These are phyloP conservation scores for Eubucco bourcierii DNA, from an alignment of 2,113 vertebrate species.

Conservation along the genomic window DNA sequence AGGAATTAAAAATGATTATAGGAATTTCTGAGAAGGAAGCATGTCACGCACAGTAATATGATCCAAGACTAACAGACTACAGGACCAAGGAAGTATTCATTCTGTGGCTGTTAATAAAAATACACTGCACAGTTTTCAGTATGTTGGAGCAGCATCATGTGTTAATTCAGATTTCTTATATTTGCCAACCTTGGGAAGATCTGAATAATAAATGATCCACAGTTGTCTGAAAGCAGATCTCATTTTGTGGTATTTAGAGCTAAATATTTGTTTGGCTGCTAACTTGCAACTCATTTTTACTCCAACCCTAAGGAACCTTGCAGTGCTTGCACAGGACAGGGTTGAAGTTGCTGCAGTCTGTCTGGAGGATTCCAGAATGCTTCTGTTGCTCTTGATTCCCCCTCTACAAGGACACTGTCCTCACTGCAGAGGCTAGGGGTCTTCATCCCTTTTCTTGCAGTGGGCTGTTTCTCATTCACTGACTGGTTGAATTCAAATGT, in stretches of 20 bases:
- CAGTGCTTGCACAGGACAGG: background rate
- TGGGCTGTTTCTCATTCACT: background rate
- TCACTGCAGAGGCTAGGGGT: background rate
- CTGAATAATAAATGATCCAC: background rate
- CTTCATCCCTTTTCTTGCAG: background rate
- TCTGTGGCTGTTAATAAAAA: background rate
- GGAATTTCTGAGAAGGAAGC: background rate
- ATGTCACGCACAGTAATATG: accelerated
- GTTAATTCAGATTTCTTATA: background rate
- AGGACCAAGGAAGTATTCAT: background rate
- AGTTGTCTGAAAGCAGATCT: background rate
- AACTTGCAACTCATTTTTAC: background rate
- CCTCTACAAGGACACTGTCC: background rate
- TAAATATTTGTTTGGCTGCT: background rate
- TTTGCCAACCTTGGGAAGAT: background rate
- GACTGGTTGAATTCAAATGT: background rate
- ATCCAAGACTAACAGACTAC: background rate
- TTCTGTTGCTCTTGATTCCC: background rate
- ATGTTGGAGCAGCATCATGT: background rate
- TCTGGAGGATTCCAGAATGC: background rate
- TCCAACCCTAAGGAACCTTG: no score
- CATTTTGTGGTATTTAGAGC: background rate
- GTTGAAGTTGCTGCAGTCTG: accelerated
- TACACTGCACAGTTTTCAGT: background rate
- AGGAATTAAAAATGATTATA: background rate